Evolutionary conservation across 2,797 vertebrate species (phyloP).

Genomic region (Linurgus olivaceus): DNA sequence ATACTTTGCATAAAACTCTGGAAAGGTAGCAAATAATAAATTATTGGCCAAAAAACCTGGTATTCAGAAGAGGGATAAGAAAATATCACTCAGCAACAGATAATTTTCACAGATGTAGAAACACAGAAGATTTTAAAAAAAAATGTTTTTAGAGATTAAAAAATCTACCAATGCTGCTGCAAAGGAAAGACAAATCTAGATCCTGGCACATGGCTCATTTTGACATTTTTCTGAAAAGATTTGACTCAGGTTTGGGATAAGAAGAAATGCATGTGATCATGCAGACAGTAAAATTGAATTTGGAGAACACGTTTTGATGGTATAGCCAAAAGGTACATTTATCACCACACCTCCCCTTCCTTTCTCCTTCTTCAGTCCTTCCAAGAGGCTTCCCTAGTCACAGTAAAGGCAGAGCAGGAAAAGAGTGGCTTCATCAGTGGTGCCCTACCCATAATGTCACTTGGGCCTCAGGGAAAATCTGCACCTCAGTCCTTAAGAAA

Average conservation of each 20-base stretch:
- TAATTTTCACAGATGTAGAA: neutral
- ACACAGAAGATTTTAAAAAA: accelerated
- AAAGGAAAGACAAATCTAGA: neutral
- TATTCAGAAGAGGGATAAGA: neutral
- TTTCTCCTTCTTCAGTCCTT: neutral
- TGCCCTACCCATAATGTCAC: neutral
- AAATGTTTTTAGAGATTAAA: neutral
- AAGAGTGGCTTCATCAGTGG: neutral
- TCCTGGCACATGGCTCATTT: neutral
- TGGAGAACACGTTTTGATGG: neutral
- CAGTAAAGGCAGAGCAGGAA: neutral
- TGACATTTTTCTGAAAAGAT: neutral
- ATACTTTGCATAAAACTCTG: neutral
- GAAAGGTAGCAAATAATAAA: neutral
- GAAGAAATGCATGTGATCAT: neutral
- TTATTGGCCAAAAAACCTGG: neutral
- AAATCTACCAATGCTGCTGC: neutral
- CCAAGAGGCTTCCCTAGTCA: neutral
- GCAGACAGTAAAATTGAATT: neutral
- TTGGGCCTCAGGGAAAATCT: neutral
- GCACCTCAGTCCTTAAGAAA: neutral
- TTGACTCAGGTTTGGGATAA: neutral
- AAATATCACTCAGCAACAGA: neutral
- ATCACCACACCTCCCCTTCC: neutral
- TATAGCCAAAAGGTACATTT: neutral